Percentiles rank a stretch among this genome's conserved stretches.
Evolutionary conservation across 2,113 vertebrate species (phyloP).

Genomic region (Callocephalon fimbriatum): DNA sequence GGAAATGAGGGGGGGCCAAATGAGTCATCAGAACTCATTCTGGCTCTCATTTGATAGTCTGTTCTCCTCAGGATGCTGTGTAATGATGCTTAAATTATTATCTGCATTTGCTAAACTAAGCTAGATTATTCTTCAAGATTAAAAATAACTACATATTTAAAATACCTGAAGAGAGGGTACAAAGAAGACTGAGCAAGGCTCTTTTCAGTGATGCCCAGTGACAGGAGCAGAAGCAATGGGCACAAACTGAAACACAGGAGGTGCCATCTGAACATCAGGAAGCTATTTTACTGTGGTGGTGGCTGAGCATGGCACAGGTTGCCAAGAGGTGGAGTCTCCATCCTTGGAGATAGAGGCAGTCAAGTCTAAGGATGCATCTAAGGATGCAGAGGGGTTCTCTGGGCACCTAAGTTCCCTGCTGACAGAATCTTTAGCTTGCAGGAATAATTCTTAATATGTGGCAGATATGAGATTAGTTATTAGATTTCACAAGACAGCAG

Average conservation of each 20-base stretch:
- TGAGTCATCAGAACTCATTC: constrained; percentile 1
- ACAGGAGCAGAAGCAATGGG: not conserved
- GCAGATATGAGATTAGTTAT: not conserved
- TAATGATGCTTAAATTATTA: constrained; percentile 1
- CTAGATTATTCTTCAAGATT: not conserved
- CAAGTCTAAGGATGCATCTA: not conserved
- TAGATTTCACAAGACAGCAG: not conserved
- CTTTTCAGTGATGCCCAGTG: not conserved
- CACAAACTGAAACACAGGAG: not conserved
- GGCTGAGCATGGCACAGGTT: not conserved
- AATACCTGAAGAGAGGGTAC: not conserved
- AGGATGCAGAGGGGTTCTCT: not conserved
- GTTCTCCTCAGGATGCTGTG: not conserved
- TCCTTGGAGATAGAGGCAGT: not conserved
- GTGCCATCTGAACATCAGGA: not conserved
- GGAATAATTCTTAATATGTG: not conserved
- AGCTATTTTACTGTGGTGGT: not conserved
- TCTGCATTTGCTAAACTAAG: not conserved
- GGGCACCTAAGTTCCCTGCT: not conserved
- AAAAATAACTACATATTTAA: not conserved
- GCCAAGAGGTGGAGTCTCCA: not conserved
- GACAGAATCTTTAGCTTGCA: not conserved
- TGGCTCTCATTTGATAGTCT: not conserved
- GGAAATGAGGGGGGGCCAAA: not conserved
- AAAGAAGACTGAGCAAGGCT: not conserved